Base-by-base conservation (phyloP, 2,113 vertebrate genomes). In the Noctilio leporinus region DNA sequence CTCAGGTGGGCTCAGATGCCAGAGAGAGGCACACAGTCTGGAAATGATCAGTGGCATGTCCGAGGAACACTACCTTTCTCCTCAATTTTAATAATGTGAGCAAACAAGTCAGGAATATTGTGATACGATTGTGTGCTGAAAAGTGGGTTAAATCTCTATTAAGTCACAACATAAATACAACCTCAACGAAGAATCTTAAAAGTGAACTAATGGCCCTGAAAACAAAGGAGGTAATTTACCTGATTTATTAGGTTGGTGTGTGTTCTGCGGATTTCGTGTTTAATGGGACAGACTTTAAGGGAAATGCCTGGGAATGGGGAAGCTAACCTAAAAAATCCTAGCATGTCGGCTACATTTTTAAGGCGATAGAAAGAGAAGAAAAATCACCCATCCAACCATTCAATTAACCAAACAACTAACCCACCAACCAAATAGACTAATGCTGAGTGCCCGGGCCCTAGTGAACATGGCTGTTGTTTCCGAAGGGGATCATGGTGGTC, bases 181-280 rank as follows among this genome's bases (percentile, higher is more conserved):
- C 65, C 43, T 73, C 93, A 95, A 90, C 82, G 70, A 96, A 96
- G 64, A 86, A 96, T 93, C 88, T 97, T 93, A 97, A 97, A 97
- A 96, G 57, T 83, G 96, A 98, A 97, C 95, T 96, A 98, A 92
- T 92, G 88, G 86, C 96, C 97, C 98, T 98, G 92, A 98, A 97
- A 97, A 72, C 69, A 95, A 98, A 96, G 9, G 57, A 91, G 69
- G 97, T 94, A 40, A 49, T 93, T 94, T 95, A 96, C 92, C 89
- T 96, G 97, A 90, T 89, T 96, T 97, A 94, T 94, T 95, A 97
- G 96, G 96, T 70, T 91, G 89, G 91, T 97, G 96, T 97, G 92
- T 94, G 93, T 94, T 95, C 95, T 77, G n/a, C 92, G 69, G 80
- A 84, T 96, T 97, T 91, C 43, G 84, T 67, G 43, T 95, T 96